Evolutionary conservation across 2,888 invertebrate genomes (phyloP).

Genomic region (Eupithecia abbreviata): DNA sequence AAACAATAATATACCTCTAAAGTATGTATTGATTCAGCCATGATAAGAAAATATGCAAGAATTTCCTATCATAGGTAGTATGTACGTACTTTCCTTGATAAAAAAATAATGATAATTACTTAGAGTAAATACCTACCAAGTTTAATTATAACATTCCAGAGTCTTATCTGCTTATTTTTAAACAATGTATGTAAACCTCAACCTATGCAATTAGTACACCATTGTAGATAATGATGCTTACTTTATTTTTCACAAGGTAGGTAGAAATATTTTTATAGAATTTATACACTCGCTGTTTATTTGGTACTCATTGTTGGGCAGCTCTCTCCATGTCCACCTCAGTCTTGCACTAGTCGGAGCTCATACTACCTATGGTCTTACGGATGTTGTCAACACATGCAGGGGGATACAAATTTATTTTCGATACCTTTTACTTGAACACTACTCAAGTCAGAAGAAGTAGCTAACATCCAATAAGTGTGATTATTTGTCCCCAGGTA

Average conservation of each 20-base stretch:
- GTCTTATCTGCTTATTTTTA: not conserved
- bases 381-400: not conserved
- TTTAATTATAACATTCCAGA: not conserved
- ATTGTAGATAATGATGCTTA: not conserved
- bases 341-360: not conserved
- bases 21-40: not conserved
- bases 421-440: not conserved
- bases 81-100: not conserved
- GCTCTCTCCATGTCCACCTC: not conserved
- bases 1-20: not conserved
- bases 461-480: not conserved
- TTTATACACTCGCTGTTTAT: not conserved
- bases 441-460: not conserved
- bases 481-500: conserved; percentile 43
- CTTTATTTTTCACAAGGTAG: not conserved
- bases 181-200: not conserved
- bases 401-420: not conserved
- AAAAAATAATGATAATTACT: not conserved
- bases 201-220: not conserved
- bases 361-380: not conserved
- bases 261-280: not conserved
- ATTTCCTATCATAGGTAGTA: not conserved
- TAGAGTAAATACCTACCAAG: not conserved
- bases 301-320: not conserved
- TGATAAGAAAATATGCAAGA: not conserved